Evolutionary conservation across 2,888 invertebrate species (phyloP).

Genomic region (Cataglyphis rosenhaueri): DNA sequence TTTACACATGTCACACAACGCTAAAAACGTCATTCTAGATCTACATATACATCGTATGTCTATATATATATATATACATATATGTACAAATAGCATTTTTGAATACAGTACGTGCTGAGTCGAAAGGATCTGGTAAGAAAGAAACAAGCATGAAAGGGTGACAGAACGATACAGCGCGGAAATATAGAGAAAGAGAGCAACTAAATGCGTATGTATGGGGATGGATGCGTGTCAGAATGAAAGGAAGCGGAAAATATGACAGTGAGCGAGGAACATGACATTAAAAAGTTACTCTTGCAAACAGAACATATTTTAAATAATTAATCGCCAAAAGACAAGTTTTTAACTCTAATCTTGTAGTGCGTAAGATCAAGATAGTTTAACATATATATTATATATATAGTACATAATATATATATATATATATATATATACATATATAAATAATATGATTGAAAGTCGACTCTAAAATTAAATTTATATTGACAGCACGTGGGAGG

Average conservation of each 20-base stretch:
- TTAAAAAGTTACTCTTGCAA: slow-evolving; percentile 67
- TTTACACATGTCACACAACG: slow-evolving; percentile 24
- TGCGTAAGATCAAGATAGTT: slow-evolving; percentile 80
- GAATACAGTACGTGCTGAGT: slow-evolving; percentile 24
- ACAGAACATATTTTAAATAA: slow-evolving; percentile 85
- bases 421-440: slow-evolving; percentile 55
- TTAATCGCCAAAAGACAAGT: slow-evolving; percentile 84
- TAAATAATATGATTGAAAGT: slow-evolving; percentile 82
- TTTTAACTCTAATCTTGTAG: slow-evolving; percentile 82
- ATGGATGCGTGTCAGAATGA: slow-evolving; percentile 55
- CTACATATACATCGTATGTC: not conserved
- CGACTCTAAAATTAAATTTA: slow-evolving; percentile 84
- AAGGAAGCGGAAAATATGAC: slow-evolving; percentile 43
- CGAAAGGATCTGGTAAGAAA: not conserved
- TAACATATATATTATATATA: slow-evolving; percentile 65
- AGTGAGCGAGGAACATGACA: slow-evolving; percentile 50
- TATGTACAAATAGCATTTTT: slow-evolving; percentile 62
- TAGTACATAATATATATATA: slow-evolving; percentile 63
- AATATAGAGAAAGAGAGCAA: slow-evolving; percentile 11
- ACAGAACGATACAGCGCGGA: slow-evolving; percentile 14
- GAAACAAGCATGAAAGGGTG: not conserved
- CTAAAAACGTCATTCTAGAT: slow-evolving; percentile 19
- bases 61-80: slow-evolving; percentile 21
- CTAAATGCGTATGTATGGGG: slow-evolving; percentile 66
- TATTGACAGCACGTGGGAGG: slow-evolving; percentile 63